Evolutionary conservation across 2,113 vertebrate species (phyloP).

Genomic region (Hyperopisus bebe): DNA sequence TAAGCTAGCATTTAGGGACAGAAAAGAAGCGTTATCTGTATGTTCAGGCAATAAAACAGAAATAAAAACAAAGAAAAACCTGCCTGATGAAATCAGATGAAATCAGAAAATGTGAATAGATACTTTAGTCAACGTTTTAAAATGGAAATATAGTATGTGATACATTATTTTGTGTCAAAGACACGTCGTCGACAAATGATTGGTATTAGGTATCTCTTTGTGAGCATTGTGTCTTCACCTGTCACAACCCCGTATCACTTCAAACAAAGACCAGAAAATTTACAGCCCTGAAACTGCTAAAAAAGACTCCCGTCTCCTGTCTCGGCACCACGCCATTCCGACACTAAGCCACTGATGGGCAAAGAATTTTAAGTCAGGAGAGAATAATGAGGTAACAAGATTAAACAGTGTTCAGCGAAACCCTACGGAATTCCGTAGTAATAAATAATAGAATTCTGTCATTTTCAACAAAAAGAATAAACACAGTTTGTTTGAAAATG

Average conservation of each 20-base stretch:
- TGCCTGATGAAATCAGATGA: background rate
- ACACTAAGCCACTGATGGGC: background rate
- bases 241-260: background rate
- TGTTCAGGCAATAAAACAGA: background rate
- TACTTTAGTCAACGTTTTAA: background rate
- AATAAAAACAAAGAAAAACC: background rate
- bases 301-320: constrained; percentile 30
- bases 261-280: constrained; percentile 41
- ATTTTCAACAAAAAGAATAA: background rate
- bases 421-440: background rate
- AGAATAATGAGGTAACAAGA: constrained; percentile 48
- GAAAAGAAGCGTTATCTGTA: background rate
- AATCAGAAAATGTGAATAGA: background rate
- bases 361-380: constrained; percentile 37
- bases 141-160: background rate
- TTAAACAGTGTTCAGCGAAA: constrained; percentile 34
- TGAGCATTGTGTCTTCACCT: constrained; percentile 30
- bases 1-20: background rate
- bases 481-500: background rate
- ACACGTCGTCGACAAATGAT: constrained; percentile 30
- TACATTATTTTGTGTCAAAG: background rate
- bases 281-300: constrained; percentile 37
- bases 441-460: background rate
- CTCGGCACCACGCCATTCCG: constrained; percentile 7
- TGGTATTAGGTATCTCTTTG: constrained; percentile 34